These are phyloP conservation scores for Marmota monax DNA, from an alignment of 2,113 vertebrate genomes.

Conservation along the genomic window DNA sequence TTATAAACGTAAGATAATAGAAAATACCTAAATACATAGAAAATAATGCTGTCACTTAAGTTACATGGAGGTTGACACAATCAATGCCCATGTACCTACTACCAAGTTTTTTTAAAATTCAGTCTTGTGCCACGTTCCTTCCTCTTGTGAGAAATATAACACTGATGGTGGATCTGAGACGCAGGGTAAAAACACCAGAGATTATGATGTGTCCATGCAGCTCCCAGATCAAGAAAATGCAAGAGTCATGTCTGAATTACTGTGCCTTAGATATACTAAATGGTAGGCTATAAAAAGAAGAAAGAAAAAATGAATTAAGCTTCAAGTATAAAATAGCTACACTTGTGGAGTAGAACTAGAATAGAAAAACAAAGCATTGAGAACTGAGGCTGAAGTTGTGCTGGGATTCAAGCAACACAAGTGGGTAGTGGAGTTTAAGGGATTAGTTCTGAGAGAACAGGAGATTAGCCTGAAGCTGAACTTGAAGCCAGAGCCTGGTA, in stretches of 20 bases:
- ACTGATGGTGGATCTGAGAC: too few relatives aligned
- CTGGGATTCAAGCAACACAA: neutral
- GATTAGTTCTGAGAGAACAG: neutral
- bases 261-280: neutral
- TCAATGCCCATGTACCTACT: too few relatives aligned
- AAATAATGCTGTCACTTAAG: too few relatives aligned
- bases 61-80: too few relatives aligned
- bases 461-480: neutral
- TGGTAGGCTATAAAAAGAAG: neutral
- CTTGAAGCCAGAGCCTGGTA: neutral
- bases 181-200: too few relatives aligned
- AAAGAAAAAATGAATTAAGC: neutral
- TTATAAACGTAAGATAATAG: too few relatives aligned
- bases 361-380: neutral
- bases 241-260: neutral
- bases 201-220: too few relatives aligned
- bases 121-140: too few relatives aligned
- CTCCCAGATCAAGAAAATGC: neutral
- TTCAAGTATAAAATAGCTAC: neutral
- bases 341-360: neutral
- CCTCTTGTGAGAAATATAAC: too few relatives aligned
- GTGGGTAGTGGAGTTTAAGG: neutral
- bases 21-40: too few relatives aligned
- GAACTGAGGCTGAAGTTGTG: neutral
- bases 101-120: too few relatives aligned